phyloP scores from a whole-genome alignment of 1,140 invertebrate species.

The Pteromalus puparum region DNA sequence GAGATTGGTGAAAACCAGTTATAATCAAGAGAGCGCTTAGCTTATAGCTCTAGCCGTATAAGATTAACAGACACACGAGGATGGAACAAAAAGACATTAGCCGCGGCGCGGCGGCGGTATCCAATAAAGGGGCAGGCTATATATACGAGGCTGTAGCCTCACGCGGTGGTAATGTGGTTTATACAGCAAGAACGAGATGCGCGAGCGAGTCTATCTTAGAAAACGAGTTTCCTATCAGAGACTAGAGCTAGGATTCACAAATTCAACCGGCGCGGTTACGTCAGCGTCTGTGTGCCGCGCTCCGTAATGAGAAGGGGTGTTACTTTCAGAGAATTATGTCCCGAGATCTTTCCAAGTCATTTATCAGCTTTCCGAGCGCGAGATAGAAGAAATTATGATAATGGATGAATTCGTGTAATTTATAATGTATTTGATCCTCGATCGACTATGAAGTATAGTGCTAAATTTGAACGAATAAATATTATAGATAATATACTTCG shows the following conservation, averaged over 20 bases:
- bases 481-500: too few species aligned
- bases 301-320: too few species aligned
- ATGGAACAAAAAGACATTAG: not conserved
- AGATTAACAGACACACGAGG: slow-evolving; percentile 31
- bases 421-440: too few species aligned
- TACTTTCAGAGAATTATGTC: too few species aligned
- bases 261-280: not conserved
- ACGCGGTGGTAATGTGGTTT: not conserved
- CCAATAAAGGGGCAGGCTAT: slow-evolving; percentile 2
- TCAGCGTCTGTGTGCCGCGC: not conserved
- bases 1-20: slow-evolving; percentile 48
- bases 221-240: slow-evolving; percentile 30
- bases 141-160: not conserved
- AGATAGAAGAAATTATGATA: not conserved
- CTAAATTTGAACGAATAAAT: too few species aligned
- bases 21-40: slow-evolving; percentile 11
- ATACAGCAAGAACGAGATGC: slow-evolving; percentile 9
- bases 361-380: too few species aligned
- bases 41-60: slow-evolving; percentile 9
- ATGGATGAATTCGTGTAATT: not conserved
- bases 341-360: too few species aligned
- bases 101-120: not conserved
- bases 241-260: not conserved
- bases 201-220: slow-evolving; percentile 36
- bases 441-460: too few species aligned